Base-by-base conservation (phyloP, 2,113 vertebrate species). In the Apus apus region DNA sequence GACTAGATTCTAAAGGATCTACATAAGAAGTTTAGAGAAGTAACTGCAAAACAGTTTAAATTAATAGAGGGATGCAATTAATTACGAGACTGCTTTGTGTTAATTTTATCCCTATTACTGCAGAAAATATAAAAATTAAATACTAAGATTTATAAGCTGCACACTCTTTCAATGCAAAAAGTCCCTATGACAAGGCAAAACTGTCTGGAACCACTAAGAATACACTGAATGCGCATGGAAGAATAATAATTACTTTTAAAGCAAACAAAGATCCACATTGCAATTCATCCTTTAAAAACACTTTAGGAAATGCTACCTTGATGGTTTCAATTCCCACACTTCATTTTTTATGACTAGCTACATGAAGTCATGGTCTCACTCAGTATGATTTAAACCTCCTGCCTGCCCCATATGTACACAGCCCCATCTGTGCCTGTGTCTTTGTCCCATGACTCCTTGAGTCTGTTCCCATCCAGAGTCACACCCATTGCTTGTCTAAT, bases 321-420 rank as follows among this genome's bases (percentile, higher is more conserved):
- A 32, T 40, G 34, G 27, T 64, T 92, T 46, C 32, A 34, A 1
- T 54, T 74, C 51, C 46, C 60, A 70, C 14, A 36, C 18, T 68
- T 50, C 11, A 46, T 66, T 87, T 88, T 73, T 93, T 46, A 48
- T 19, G 7, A 21, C 22, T 81, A 40, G 54, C 26, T 76, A 13
- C 18, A 22, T 23, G 64, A 29, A 89, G 30, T 23, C 68, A 48
- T 26, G 12, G 26, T 43, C 40, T 11, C 36, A 8, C 56, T 26
- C 5, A 5, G 8, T 6, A 6, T 2, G 43, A 51, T 50, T 62
- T 23, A 64, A 60, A 89, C 38, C 15, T 60, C 54, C 30, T 83
- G 29, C 40, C 30, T 60, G 29, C 19, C 23, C 32, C 0, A 0
- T 1, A 5, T 0, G 1, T 11, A 17, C 61, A 9, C 19, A 18